Evolutionary conservation across 2,113 vertebrate species (phyloP).

Genomic region (Mormoops blainvillei): DNA sequence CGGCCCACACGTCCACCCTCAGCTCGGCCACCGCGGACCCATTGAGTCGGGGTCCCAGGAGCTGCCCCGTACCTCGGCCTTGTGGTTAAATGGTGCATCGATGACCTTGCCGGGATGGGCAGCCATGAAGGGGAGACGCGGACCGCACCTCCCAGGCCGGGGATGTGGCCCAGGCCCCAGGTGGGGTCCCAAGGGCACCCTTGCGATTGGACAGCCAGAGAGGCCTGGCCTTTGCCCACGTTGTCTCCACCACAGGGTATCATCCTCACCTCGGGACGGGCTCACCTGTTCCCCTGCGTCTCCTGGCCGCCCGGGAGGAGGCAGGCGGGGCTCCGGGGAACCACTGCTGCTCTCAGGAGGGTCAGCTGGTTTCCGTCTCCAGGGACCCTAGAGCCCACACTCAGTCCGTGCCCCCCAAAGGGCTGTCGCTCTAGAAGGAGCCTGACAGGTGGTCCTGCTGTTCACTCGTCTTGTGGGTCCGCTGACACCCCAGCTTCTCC

Average conservation of each 20-base stretch:
- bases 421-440: neutral
- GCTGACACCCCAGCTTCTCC: neutral
- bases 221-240: no score
- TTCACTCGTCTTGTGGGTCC: neutral
- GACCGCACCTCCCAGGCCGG: neutral
- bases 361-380: no score
- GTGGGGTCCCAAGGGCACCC: no score
- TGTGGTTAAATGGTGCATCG: no score
- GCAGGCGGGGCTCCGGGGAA: neutral
- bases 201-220: neutral
- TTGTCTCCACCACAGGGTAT: no score
- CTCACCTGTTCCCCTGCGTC: no score
- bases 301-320: neutral
- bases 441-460: no score
- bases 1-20: neutral
- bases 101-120: neutral
- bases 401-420: neutral
- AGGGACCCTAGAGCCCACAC: no score
- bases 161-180: neutral
- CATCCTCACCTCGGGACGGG: no score
- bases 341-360: neutral
- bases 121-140: rapidly evolving
- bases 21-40: neutral
- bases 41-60: rapidly evolving
- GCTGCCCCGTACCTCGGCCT: no score